phyloP scores from a whole-genome alignment of 92 coral and sea anemone species.

The Anthopleura xanthogrammica region DNA sequence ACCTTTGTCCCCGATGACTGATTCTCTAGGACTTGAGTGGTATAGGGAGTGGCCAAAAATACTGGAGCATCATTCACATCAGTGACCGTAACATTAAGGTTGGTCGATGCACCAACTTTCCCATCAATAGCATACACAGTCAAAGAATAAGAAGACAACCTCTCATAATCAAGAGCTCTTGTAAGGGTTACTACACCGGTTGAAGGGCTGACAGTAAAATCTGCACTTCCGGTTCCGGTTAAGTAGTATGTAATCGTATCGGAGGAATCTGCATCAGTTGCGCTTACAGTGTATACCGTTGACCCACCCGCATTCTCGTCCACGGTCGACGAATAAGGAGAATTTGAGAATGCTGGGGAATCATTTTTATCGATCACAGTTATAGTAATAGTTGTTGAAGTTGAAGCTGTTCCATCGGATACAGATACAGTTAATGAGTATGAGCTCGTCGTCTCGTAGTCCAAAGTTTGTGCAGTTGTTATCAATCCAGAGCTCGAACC shows the following conservation, averaged over 20 bases:
- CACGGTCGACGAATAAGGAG: constrained; percentile 47
- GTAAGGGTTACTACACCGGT: constrained; percentile 71
- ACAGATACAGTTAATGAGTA: constrained; percentile 54
- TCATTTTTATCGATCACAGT: constrained; percentile 50
- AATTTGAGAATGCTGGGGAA: constrained; percentile 49
- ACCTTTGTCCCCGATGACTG: constrained; percentile 50
- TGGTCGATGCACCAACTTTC: constrained; percentile 42
- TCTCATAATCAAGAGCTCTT: constrained; percentile 50
- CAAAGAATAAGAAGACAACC: constrained; percentile 42
- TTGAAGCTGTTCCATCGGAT: constrained; percentile 46
- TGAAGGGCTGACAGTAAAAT: constrained; percentile 55
- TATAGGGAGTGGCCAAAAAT: constrained; percentile 49
- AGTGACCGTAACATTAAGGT: constrained; percentile 49
- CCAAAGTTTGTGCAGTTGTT: constrained; percentile 47
- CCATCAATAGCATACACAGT: constrained; percentile 55
- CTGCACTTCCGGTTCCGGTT: constrained; percentile 55
- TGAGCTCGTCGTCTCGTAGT: constrained; percentile 48
- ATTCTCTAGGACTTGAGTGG: constrained; percentile 47
- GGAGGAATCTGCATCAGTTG: constrained; percentile 53
- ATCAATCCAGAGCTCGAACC: constrained; percentile 56
- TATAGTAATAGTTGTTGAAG: constrained; percentile 34
- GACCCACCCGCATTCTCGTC: constrained; percentile 55
- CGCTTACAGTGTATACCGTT: constrained; percentile 60
- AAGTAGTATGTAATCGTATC: constrained; percentile 40
- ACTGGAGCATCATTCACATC: constrained; percentile 45